phyloP scores from a whole-genome alignment of 1,140 invertebrate species.

The Caenorhabditis elegans region DNA sequence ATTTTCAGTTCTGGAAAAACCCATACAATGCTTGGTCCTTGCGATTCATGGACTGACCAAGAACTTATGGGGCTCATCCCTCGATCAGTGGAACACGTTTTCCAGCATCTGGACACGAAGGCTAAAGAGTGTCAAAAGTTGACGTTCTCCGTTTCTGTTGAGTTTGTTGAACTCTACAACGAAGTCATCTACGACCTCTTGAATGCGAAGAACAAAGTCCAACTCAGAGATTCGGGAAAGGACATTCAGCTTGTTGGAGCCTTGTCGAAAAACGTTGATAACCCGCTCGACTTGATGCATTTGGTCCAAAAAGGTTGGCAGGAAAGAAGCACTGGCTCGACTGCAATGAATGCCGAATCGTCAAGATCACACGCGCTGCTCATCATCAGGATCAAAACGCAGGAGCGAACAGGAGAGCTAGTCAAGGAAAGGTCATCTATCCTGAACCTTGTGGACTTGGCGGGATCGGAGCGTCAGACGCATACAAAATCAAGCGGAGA shows the following conservation, averaged over 20 bases:
- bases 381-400: conserved; percentile 48
- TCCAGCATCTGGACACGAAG: conserved; percentile 67
- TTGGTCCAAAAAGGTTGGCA: conserved; percentile 57
- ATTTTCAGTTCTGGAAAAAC: conserved; percentile 77
- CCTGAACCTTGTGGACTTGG: conserved; percentile 84
- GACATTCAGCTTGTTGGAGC: conserved; percentile 18
- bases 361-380: conserved; percentile 69
- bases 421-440: conserved; percentile 39
- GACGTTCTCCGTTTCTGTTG: neutral
- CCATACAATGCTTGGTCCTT: conserved; percentile 71
- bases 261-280: neutral
- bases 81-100: conserved; percentile 78
- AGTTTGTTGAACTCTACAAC: conserved; percentile 70
- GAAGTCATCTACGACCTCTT: conserved; percentile 69
- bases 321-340: conserved; percentile 66
- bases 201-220: conserved; percentile 52
- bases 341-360: conserved; percentile 68
- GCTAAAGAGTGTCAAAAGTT: neutral
- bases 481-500: conserved; percentile 68
- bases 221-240: neutral
- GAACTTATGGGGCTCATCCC: conserved; percentile 75
- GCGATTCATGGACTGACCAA: conserved; percentile 66
- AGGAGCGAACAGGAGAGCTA: conserved; percentile 19
- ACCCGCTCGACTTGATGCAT: conserved; percentile 16
- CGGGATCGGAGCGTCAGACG: conserved; percentile 79